These are phyloP conservation scores for Cygnus olor DNA, from an alignment of 2,797 vertebrate genomes.

Conservation along the genomic window DNA sequence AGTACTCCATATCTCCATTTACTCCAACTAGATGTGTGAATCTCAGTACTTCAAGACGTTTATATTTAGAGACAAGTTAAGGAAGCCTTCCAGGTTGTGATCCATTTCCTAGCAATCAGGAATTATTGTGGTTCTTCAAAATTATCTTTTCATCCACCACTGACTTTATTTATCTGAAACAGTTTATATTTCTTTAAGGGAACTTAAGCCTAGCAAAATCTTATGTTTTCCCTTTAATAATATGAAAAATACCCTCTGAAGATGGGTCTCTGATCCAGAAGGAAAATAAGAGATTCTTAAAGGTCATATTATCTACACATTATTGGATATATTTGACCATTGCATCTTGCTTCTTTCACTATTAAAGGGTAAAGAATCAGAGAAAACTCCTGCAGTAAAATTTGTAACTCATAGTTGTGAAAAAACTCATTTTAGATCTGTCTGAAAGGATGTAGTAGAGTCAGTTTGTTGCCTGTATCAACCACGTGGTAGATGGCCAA, in stretches of 20 bases:
- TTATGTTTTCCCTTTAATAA: not conserved
- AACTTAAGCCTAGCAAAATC: not conserved
- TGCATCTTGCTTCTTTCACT: not conserved
- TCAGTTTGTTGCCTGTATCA: not conserved
- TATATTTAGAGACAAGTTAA: not conserved
- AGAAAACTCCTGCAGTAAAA: not conserved
- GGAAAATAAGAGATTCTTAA: not conserved
- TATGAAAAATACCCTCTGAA: not conserved
- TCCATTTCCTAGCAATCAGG: not conserved
- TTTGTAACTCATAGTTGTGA: not conserved
- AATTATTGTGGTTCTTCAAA: constrained; percentile 6
- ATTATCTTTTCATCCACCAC: not conserved
- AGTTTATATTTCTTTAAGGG: not conserved
- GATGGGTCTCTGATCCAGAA: not conserved
- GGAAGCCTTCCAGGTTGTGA: not conserved
- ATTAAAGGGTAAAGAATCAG: not conserved
- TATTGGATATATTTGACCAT: not conserved
- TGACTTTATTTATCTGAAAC: not conserved
- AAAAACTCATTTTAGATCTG: not conserved
- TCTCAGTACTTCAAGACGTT: not conserved
- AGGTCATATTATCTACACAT: not conserved
- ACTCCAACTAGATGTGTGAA: not conserved
- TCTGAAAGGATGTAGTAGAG: not conserved
- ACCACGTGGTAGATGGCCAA: not conserved
- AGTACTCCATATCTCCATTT: not conserved